Evolutionary conservation across 1,140 invertebrate genomes (phyloP).

Genomic region (Theocolax elegans): DNA sequence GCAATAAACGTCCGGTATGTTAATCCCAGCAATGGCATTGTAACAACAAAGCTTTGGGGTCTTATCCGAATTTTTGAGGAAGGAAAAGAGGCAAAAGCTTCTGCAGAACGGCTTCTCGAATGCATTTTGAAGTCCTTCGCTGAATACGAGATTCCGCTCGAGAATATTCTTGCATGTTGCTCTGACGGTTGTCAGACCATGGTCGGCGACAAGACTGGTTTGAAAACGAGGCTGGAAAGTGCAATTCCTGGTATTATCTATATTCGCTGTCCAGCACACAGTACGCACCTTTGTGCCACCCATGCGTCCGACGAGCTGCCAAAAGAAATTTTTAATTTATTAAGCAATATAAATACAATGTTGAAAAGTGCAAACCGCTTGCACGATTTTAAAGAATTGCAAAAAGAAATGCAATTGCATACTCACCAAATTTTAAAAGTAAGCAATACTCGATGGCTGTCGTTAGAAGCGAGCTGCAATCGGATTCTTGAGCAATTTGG

Average conservation of each 20-base stretch:
- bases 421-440: neutral
- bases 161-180: neutral
- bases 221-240: neutral
- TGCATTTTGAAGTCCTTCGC: neutral
- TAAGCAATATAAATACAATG: neutral
- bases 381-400: neutral
- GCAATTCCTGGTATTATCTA: neutral
- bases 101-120: neutral
- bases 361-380: neutral
- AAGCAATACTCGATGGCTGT: neutral
- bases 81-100: neutral
- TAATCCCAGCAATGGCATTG: neutral
- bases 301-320: neutral
- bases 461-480: neutral
- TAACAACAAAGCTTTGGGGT: neutral
- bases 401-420: neutral
- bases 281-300: neutral
- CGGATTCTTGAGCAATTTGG: neutral
- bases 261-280: neutral
- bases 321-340: neutral
- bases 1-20: neutral
- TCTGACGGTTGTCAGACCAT: neutral
- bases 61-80: neutral
- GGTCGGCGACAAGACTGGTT: neutral
- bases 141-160: neutral